Conservation (phyloP, 2,797 vertebrate genomes). For the Acanthis flammea region DNA sequence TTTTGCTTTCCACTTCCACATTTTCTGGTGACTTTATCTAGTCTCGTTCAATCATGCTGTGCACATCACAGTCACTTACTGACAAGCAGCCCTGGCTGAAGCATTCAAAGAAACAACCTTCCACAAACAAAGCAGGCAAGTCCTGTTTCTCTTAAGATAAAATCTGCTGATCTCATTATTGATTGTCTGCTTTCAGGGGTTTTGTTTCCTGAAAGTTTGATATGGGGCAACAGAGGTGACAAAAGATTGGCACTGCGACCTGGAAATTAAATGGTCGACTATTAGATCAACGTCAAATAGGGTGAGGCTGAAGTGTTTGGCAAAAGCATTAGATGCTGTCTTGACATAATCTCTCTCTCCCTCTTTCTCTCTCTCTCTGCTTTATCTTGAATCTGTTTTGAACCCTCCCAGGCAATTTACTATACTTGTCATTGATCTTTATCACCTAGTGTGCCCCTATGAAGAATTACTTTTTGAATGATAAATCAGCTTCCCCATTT, state of each 20-base stretch:
- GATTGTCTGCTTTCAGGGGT: constrained; percentile 80
- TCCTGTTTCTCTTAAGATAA: constrained; percentile 78
- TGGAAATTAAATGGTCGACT: constrained; percentile 73
- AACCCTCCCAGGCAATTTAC: constrained; percentile 84
- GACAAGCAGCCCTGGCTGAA: constrained; percentile 71
- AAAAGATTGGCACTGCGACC: constrained; percentile 74
- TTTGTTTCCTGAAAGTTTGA: constrained; percentile 86
- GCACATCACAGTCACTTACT: constrained; percentile 73
- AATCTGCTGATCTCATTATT: constrained; percentile 82
- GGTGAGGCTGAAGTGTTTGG: constrained; percentile 73
- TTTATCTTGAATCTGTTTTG: constrained; percentile 82
- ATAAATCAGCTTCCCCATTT: constrained; percentile 64
- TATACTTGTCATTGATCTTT: constrained; percentile 83
- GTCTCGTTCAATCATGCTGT: constrained; percentile 66
- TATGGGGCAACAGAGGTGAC: constrained; percentile 76
- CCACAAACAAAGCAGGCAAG: constrained; percentile 72
- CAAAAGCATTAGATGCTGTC: constrained; percentile 74
- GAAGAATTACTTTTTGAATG: constrained; percentile 79
- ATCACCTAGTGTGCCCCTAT: constrained; percentile 77
- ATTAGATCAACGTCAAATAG: constrained; percentile 65
- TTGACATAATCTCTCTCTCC: constrained; percentile 78
- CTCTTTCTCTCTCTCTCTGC: constrained; percentile 28
- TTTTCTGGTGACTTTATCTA: constrained; percentile 77
- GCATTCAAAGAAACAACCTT: constrained; percentile 71
- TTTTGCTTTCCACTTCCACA: constrained; percentile 64